A percentile compares a stretch with the other conserved stretches of the same genome.
Evolutionary conservation across 2,113 vertebrate species (phyloP).

Genomic region (Ictidomys tridecemlineatus): DNA sequence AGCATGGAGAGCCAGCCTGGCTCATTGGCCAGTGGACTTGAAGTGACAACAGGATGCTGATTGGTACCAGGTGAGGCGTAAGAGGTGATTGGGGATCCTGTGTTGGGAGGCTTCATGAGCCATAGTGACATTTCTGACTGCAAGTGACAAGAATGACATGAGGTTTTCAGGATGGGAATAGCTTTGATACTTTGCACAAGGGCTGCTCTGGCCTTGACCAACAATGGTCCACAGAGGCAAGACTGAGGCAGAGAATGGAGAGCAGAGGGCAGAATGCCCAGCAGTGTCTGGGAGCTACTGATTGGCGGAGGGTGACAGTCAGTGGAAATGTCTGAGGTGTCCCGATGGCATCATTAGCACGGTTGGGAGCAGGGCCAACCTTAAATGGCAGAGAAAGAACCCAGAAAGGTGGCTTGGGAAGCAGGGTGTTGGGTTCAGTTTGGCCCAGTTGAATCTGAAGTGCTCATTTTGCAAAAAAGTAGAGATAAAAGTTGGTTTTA

Average conservation of each 20-base stretch:
- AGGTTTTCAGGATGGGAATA: neutral
- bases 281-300: neutral
- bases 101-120: neutral
- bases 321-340: accelerated
- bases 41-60: accelerated
- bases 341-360: accelerated
- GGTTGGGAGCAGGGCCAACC: neutral
- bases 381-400: neutral
- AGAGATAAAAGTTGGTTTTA: neutral
- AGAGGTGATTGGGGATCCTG: neutral
- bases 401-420: neutral
- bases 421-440: neutral
- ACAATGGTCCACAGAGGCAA: no score
- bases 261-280: neutral
- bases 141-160: neutral
- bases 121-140: neutral
- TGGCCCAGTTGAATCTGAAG: neutral
- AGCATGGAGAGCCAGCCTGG: accelerated
- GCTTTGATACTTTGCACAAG: no score
- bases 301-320: accelerated
- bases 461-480: accelerated
- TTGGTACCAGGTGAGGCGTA: neutral
- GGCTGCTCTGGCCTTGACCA: neutral
- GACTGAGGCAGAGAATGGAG: no score
- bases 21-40: accelerated